phyloP scores from a whole-genome alignment of 2,797 vertebrate species.

The Clarias fuscus region DNA sequence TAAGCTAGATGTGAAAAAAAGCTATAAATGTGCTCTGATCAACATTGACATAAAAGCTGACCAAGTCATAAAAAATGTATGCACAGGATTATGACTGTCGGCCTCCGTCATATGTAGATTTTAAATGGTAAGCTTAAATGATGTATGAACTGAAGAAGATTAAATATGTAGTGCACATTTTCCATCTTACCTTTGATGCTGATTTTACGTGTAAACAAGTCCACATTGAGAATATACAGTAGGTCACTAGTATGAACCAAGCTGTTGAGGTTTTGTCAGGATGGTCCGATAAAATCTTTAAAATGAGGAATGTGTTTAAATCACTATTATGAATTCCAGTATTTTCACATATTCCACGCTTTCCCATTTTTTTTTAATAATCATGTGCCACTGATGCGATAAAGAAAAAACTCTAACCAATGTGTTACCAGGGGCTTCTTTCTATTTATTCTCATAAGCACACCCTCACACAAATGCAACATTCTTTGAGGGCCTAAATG shows the following conservation, averaged over 20 bases:
- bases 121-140: neutral
- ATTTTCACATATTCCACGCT: no score
- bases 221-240: neutral
- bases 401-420: neutral
- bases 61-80: no score
- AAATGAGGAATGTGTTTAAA: neutral
- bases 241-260: neutral
- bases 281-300: neutral
- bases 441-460: neutral
- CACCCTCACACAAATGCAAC: neutral
- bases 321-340: neutral
- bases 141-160: neutral
- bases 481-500: neutral
- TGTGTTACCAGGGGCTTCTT: neutral
- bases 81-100: no score
- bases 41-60: no score
- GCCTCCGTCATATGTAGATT: neutral
- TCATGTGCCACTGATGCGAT: neutral
- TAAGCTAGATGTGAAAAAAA: no score
- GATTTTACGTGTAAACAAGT: neutral
- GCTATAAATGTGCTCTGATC: no score
- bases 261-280: neutral
- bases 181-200: neutral
- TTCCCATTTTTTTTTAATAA: neutral
- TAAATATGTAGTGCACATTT: neutral